Evolutionary conservation across 2,888 invertebrate genomes (phyloP).

Genomic region (Dione vanillae): DNA sequence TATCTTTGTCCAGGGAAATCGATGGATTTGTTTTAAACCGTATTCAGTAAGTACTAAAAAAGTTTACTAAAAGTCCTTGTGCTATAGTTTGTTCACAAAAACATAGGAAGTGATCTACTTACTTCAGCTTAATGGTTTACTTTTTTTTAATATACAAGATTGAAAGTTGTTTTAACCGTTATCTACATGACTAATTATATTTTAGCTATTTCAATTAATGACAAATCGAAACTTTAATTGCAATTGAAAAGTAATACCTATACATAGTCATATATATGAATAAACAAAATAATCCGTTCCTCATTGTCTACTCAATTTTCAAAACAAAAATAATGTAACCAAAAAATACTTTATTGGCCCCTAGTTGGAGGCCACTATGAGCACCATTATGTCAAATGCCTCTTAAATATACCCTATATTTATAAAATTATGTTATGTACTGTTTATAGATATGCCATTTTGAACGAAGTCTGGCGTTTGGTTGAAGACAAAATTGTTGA

Average conservation of each 20-base stretch:
- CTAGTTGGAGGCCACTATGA: no score
- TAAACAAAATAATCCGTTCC: background rate
- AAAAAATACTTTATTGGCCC: no score
- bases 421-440: background rate
- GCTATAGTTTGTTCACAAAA: background rate
- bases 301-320: no score
- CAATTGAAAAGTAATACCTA: background rate
- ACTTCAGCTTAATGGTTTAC: background rate
- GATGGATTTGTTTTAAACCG: conserved; percentile 97
- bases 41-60: conserved; percentile 88
- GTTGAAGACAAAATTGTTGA: conserved; percentile 93
- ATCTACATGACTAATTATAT: background rate
- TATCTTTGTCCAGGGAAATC: conserved; percentile 93
- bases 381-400: no score
- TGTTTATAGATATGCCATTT: conserved; percentile 90
- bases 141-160: background rate
- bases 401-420: no score
- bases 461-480: conserved; percentile 96
- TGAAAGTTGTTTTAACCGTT: conserved; percentile 17
- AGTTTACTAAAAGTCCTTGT: background rate
- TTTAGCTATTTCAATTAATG: background rate
- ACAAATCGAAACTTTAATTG: background rate
- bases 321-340: no score
- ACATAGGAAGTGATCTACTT: background rate
- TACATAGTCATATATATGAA: background rate